Evolutionary conservation across 2,888 invertebrate genomes (phyloP).

Genomic region (Mythimna ferrago): DNA sequence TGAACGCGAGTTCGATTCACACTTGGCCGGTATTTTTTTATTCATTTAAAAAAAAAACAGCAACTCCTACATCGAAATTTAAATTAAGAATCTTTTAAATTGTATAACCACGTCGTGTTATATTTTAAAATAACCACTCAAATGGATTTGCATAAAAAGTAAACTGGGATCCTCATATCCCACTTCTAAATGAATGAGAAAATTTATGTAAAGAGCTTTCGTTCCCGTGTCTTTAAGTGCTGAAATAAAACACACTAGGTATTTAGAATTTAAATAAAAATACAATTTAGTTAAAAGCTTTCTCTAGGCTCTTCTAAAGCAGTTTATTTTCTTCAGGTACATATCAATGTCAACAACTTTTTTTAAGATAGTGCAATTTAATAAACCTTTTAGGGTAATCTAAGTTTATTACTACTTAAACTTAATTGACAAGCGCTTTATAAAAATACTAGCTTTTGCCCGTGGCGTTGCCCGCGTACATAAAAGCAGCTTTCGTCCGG

Average conservation of each 20-base stretch:
- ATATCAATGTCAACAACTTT: constrained; percentile 38
- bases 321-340: constrained; percentile 53
- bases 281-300: constrained; percentile 66
- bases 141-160: constrained; percentile 50
- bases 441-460: not conserved
- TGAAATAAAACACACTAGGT: constrained; percentile 66
- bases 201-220: constrained; percentile 62
- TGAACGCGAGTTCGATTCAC: too few species aligned
- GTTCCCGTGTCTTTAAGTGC: constrained; percentile 62
- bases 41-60: not conserved
- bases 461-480: too few species aligned
- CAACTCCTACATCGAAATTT: constrained; percentile 2
- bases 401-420: constrained; percentile 21
- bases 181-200: constrained; percentile 58
- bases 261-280: constrained; percentile 68
- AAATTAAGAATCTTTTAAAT: constrained; percentile 5
- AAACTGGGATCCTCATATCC: constrained; percentile 48
- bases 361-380: constrained; percentile 20
- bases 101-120: constrained; percentile 8
- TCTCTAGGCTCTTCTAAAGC: constrained; percentile 35
- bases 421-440: not conserved
- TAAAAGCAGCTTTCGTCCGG: too few species aligned
- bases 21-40: too few species aligned
- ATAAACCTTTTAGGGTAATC: constrained; percentile 11
- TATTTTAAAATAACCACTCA: constrained; percentile 51